A percentile compares a stretch with the other conserved stretches of the same genome.
These are phyloP conservation scores for Cephonodes hylas DNA, from an alignment of 2,888 invertebrate genomes.

Conservation along the genomic window DNA sequence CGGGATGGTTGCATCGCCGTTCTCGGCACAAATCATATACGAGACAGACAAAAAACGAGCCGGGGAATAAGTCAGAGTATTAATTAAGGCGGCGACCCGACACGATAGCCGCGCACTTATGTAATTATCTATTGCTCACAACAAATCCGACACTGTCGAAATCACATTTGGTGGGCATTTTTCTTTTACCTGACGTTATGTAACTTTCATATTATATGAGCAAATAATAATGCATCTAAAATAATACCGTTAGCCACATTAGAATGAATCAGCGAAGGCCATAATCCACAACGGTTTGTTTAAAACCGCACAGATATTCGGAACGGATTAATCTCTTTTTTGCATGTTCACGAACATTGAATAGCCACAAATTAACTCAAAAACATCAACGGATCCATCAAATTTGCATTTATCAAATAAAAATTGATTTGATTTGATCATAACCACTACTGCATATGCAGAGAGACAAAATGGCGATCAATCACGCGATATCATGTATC, in stretches of 20 bases:
- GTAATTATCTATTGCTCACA: constrained; percentile 48
- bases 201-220: not conserved
- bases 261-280: not conserved
- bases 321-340: not conserved
- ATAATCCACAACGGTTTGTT: not conserved
- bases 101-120: constrained; percentile 48
- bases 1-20: constrained; percentile 16
- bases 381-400: constrained; percentile 1
- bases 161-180: constrained; percentile 42
- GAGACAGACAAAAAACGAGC: constrained; percentile 56
- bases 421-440: constrained; percentile 5
- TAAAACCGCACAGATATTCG: not conserved
- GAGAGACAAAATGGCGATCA: not conserved
- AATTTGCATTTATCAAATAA: constrained; percentile 7
- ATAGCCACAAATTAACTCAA: not conserved
- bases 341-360: not conserved
- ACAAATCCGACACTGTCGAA: constrained; percentile 36
- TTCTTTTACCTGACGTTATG: constrained; percentile 15
- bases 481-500: constrained; percentile 9
- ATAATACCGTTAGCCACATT: not conserved
- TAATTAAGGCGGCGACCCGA: constrained; percentile 51
- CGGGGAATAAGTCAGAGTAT: constrained; percentile 54
- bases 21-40: constrained; percentile 57
- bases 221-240: not conserved
- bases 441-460: constrained; percentile 9